phyloP scores from a whole-genome alignment of 2,113 vertebrate species.

The Myxocyprinus asiaticus region DNA sequence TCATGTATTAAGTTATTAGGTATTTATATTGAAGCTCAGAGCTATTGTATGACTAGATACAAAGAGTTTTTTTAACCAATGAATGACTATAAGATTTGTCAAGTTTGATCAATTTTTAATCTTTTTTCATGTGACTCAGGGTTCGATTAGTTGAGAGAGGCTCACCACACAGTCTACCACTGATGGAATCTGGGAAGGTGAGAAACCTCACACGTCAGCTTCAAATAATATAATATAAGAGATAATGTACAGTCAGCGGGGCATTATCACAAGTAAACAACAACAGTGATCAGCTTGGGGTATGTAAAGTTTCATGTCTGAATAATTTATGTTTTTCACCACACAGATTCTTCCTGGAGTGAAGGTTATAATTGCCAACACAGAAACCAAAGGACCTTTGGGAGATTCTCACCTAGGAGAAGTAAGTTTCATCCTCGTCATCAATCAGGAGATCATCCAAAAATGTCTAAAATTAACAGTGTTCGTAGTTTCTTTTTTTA shows the following conservation, averaged over 20 bases:
- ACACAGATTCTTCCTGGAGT: constrained; percentile 91
- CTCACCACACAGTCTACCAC: constrained; percentile 91
- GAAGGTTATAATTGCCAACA: constrained; percentile 94
- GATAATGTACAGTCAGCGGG: no score
- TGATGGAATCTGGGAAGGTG: constrained; percentile 98
- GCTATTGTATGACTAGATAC: no score
- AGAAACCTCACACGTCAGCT: not conserved
- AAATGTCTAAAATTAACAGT: not conserved
- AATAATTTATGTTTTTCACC: constrained; percentile 18
- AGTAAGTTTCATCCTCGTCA: constrained; percentile 67
- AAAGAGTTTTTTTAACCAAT: no score
- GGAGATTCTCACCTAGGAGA: constrained; percentile 95
- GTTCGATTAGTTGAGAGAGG: constrained; percentile 94
- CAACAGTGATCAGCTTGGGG: no score
- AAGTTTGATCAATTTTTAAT: not conserved
- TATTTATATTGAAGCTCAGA: no score
- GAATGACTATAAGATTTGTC: no score
- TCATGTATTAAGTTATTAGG: no score
- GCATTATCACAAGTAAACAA: no score
- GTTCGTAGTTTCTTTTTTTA: not conserved
- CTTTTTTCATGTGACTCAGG: constrained; percentile 64
- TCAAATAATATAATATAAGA: no score
- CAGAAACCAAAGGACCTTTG: constrained; percentile 92
- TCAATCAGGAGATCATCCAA: no score
- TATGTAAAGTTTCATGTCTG: not conserved